Percentiles rank a stretch among this genome's conserved stretches.
Evolutionary conservation across 2,113 vertebrate genomes (phyloP).

Genomic region (Glaucidium brasilianum): DNA sequence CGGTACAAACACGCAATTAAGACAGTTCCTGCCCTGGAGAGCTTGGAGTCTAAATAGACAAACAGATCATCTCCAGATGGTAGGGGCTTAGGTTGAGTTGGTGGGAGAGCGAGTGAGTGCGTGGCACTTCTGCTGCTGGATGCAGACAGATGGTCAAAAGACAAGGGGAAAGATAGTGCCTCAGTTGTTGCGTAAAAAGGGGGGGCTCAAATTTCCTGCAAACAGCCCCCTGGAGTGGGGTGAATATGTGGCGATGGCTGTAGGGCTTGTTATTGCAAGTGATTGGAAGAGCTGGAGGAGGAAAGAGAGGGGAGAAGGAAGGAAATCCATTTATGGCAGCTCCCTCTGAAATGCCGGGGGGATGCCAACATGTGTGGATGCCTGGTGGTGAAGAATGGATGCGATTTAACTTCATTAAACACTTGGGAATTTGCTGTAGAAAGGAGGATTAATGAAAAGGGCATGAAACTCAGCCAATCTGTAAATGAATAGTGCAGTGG

Average conservation of each 20-base stretch:
- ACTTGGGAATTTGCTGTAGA: background rate
- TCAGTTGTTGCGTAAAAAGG: background rate
- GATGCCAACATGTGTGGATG: background rate
- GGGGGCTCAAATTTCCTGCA: background rate
- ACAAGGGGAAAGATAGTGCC: background rate
- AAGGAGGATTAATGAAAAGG: conserved; percentile 23
- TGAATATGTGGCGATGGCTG: background rate
- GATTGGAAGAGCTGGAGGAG: background rate
- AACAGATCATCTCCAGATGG: conserved; percentile 67
- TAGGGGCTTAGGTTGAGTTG: conserved; percentile 45
- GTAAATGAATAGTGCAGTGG: background rate
- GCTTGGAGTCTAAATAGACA: conserved; percentile 64
- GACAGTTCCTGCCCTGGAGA: conserved; percentile 64
- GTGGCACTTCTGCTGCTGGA: conserved; percentile 51
- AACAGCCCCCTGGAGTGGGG: background rate
- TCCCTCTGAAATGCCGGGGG: background rate
- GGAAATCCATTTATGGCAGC: background rate
- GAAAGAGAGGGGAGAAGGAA: background rate
- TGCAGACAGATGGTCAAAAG: background rate
- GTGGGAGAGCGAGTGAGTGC: conserved; percentile 44
- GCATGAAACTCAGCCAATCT: background rate
- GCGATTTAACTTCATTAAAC: conserved; percentile 9
- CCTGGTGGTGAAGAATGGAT: conserved; percentile 13
- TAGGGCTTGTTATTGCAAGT: background rate
- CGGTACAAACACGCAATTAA: conserved; percentile 53